Conservation (phyloP, 2,113 vertebrate genomes). For the Myxocyprinus asiaticus region DNA sequence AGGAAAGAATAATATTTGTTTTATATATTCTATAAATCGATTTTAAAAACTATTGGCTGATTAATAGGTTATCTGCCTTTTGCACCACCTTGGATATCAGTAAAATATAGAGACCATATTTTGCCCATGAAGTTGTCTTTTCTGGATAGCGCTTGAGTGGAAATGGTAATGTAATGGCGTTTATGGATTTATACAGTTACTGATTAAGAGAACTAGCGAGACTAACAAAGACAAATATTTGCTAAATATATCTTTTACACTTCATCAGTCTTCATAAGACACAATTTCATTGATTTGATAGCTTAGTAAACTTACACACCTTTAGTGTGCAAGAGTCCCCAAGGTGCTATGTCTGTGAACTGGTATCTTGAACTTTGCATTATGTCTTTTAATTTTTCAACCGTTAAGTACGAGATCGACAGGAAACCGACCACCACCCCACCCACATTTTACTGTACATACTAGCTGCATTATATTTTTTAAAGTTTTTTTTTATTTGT, state of each 20-base stretch:
- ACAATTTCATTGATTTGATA: neutral
- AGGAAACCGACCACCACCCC: neutral
- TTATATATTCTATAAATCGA: too few species aligned
- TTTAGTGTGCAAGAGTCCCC: neutral
- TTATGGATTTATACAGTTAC: neutral
- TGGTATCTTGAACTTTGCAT: neutral
- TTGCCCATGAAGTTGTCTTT: too few species aligned
- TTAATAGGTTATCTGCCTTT: too few species aligned
- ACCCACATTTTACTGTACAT: neutral
- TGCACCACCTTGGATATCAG: too few species aligned
- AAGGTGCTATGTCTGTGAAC: neutral
- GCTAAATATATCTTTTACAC: neutral
- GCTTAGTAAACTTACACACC: neutral
- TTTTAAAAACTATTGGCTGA: too few species aligned
- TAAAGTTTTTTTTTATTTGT: too few species aligned
- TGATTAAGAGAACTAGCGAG: neutral
- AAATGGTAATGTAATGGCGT: neutral
- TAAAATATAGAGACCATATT: too few species aligned
- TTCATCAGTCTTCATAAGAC: neutral
- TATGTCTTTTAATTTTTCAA: conserved; percentile 28
- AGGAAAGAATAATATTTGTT: too few species aligned
- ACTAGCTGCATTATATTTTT: too few species aligned
- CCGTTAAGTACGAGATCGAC: neutral
- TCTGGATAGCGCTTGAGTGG: neutral
- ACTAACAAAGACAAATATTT: conserved; percentile 22